phyloP scores from a whole-genome alignment of 2,888 invertebrate genomes.

The Euplagia quadripunctaria region DNA sequence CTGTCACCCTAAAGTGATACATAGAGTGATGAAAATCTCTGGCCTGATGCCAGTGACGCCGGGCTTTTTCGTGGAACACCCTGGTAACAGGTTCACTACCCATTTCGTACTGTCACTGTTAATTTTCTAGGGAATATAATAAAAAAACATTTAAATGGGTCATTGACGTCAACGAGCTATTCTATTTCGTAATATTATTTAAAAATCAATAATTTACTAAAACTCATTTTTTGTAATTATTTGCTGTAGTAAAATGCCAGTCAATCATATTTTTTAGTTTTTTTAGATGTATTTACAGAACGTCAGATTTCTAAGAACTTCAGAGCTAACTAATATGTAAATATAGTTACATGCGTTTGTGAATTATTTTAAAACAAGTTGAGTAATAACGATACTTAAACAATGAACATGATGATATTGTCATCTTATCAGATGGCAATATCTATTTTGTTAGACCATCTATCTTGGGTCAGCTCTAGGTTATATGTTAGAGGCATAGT shows the following conservation, averaged over 20 bases:
- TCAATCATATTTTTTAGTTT: constrained; percentile 33
- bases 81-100: constrained; percentile 40
- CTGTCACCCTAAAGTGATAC: constrained; percentile 45
- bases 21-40: constrained; percentile 54
- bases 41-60: constrained; percentile 66
- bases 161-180: constrained; percentile 43
- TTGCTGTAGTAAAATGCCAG: constrained; percentile 31
- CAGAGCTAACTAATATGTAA: no score
- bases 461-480: neutral
- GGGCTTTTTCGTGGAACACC: constrained; percentile 60
- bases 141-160: constrained; percentile 26
- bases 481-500: neutral
- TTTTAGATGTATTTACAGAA: constrained; percentile 15
- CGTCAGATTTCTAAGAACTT: constrained; percentile 8
- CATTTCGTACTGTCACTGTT: constrained; percentile 48
- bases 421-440: no score
- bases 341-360: neutral
- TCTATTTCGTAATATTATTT: constrained; percentile 4
- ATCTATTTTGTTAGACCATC: neutral
- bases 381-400: neutral
- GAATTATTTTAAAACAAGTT: neutral
- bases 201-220: constrained; percentile 7
- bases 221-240: constrained; percentile 28
- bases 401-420: neutral
- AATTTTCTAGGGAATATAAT: constrained; percentile 53